Evolutionary conservation across 2,888 invertebrate species (phyloP), one percentile per base, ranked within the genome.

Genomic region (Cryptus viduatorius): DNA sequence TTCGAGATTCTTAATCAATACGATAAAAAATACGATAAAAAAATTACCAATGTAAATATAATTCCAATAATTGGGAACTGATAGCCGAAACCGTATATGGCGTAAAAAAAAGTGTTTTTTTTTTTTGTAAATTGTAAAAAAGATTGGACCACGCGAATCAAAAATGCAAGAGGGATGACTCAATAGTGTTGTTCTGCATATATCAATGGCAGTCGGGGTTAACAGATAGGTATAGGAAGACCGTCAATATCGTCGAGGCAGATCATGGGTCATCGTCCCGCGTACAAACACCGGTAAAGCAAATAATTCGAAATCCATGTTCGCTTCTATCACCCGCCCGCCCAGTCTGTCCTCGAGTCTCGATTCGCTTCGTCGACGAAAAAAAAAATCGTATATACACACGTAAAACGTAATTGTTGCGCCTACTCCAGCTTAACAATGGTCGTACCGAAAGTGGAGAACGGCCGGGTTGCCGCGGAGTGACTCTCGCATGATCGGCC

Each of bases 401-500:
- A 68, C 44, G 59, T 44, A 72, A 68, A 68, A 24, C 7, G 24
- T 19, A 44, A 68, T 50, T 14, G 46, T 50, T 50, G 29, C 31
- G 50, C 65, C 65, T 64, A 16, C 42, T 37, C 64, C 42, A 64
- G 31, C 8, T 59, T 44, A 76, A 82, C 75, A 61, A 69, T 50
- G 29, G n/a, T 46, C 76, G 50, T 14, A 46, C 71, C 44, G 67
- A 86, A 82, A 79, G 69, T 84, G 64, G 46, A 16, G 56, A 50
- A 59, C 53, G 65, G 14, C 59, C 16, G 50, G 3, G 16, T 4
- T 24, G 14, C 42, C 37, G 50, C 75, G 46, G 72, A 31, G 72
- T 56, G 44, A 64, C 82, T 46, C 53, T 77, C 86, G 86, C 85
- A 82, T 88, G 88, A 87, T 84, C 87, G 72, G 77, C 87, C 88